Evolutionary conservation across 2,797 vertebrate genomes (phyloP).

Genomic region (Thaleichthys pacificus): DNA sequence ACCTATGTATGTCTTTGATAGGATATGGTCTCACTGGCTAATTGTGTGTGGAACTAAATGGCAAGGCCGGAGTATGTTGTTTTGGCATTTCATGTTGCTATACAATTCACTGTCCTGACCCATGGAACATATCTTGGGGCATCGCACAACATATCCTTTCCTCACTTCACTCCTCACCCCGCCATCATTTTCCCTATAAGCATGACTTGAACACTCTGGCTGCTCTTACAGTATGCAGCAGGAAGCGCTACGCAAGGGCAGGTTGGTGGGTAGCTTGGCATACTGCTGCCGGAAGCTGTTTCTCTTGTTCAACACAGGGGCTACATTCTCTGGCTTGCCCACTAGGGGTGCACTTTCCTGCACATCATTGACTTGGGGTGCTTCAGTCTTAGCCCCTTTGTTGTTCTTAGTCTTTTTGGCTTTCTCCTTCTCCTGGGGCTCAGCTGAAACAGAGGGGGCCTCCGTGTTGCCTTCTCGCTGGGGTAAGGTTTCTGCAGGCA

Average conservation of each 20-base stretch:
- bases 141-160: too few species aligned
- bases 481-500: constrained; percentile 57
- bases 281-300: constrained; percentile 72
- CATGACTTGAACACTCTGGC: neutral
- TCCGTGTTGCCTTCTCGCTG: constrained; percentile 60
- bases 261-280: constrained; percentile 63
- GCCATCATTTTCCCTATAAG: neutral
- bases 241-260: constrained; percentile 69
- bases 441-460: constrained; percentile 26
- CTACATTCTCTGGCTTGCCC: constrained; percentile 58
- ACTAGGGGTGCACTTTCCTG: constrained; percentile 38
- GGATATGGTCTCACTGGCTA: too few species aligned
- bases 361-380: constrained; percentile 40
- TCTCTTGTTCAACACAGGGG: constrained; percentile 62
- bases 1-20: neutral
- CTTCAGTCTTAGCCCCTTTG: constrained; percentile 59
- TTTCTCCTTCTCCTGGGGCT: constrained; percentile 67
- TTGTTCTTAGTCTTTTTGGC: constrained; percentile 72
- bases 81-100: too few species aligned
- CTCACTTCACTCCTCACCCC: neutral
- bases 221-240: constrained; percentile 67
- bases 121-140: too few species aligned
- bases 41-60: neutral
- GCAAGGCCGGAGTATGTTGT: neutral
- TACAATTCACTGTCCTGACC: too few species aligned